Percentiles rank a stretch among this genome's conserved stretches.
These are phyloP conservation scores for Litocranius walleri DNA, from an alignment of 2,113 vertebrate species.

Conservation along the genomic window DNA sequence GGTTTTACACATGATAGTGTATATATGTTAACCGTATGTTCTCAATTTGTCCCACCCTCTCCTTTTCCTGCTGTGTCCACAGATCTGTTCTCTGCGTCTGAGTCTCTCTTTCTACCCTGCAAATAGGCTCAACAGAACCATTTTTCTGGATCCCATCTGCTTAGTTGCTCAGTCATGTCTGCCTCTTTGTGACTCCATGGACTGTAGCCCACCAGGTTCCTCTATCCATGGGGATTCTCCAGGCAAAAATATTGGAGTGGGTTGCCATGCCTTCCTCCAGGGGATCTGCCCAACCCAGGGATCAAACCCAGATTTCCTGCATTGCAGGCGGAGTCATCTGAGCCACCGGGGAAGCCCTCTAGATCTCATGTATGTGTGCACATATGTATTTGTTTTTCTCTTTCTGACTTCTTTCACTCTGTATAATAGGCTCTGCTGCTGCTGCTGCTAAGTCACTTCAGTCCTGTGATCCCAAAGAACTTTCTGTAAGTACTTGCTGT, in stretches of 20 bases:
- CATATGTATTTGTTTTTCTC: not conserved
- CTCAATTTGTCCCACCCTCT: not conserved
- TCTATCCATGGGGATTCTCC: not conserved
- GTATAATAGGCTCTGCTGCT: not conserved
- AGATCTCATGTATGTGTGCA: not conserved
- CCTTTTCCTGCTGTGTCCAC: not conserved
- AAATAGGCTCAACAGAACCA: not conserved
- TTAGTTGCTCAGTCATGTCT: not conserved
- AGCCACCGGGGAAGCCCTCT: not conserved
- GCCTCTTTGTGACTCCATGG: not conserved
- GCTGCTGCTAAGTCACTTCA: not conserved
- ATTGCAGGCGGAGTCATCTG: not conserved
- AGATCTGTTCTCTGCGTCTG: fast-evolving
- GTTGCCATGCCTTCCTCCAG: not conserved
- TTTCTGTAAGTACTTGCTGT: not conserved
- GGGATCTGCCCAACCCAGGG: not conserved
- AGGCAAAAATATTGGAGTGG: not conserved
- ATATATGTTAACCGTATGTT: not conserved
- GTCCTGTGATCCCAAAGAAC: not conserved
- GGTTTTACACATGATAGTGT: not conserved
- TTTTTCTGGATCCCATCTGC: not conserved
- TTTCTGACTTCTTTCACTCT: not conserved
- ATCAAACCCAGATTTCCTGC: not conserved
- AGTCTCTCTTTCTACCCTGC: not conserved
- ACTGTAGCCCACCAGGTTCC: not conserved